phyloP scores from a whole-genome alignment of 1,140 invertebrate species.

The Nasonia vitripennis region DNA sequence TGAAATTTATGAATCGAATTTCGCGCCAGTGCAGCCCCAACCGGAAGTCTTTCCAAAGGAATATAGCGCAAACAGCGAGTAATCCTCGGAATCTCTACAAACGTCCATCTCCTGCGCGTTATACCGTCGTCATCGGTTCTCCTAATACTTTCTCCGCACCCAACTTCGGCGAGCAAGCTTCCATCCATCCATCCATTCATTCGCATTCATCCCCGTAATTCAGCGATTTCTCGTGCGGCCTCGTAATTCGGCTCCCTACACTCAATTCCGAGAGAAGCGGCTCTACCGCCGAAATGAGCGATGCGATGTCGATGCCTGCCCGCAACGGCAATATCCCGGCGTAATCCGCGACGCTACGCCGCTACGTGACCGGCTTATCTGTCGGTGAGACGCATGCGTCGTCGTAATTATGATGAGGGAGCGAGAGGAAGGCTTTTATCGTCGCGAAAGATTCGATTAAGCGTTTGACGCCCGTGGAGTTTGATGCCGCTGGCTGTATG shows the following conservation, averaged over 20 bases:
- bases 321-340: background rate
- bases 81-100: too few species aligned
- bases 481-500: background rate
- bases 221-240: background rate
- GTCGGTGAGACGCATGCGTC: background rate
- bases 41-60: too few species aligned
- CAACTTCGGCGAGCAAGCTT: background rate
- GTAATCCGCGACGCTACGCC: background rate
- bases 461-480: background rate
- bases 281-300: background rate
- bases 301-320: background rate
- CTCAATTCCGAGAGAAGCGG: background rate
- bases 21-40: too few species aligned
- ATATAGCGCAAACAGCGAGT: too few species aligned
- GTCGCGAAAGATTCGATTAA: slow-evolving; percentile 36
- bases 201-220: background rate
- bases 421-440: slow-evolving; percentile 35
- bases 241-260: background rate
- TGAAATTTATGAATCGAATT: too few species aligned
- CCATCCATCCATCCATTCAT: background rate
- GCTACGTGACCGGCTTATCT: slow-evolving; percentile 39
- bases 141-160: background rate
- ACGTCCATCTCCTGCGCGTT: too few species aligned
- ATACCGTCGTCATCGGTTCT: too few species aligned
- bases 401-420: slow-evolving; percentile 40